Percentiles rank a stretch among this genome's conserved stretches.
These are phyloP conservation scores for Antechinus flavipes DNA, from an alignment of 2,113 vertebrate species.

Conservation along the genomic window DNA sequence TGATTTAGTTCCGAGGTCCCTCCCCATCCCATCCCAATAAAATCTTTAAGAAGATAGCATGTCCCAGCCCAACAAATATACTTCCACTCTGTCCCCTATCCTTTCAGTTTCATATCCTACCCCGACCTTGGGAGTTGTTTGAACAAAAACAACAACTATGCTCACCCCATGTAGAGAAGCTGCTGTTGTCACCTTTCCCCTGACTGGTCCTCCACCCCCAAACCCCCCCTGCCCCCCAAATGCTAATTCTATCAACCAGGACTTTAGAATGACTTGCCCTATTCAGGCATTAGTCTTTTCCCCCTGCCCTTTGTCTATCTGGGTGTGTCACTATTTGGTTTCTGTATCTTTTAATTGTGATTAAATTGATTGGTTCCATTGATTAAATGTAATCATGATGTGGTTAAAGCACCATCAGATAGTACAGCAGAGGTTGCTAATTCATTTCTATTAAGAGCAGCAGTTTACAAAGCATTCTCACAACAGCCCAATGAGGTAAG, in stretches of 20 bases:
- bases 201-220: not conserved
- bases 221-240: not conserved
- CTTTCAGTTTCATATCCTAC: not conserved
- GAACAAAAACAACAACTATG: not conserved
- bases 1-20: not conserved
- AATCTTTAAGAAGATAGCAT: not conserved
- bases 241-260: not conserved
- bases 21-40: not conserved
- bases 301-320: not conserved
- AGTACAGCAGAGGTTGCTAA: not conserved
- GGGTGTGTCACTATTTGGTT: not conserved
- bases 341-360: slow-evolving; percentile 25
- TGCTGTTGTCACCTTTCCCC: not conserved
- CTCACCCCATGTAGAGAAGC: too few species aligned
- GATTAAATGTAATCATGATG: not conserved
- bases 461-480: not conserved
- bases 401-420: not conserved
- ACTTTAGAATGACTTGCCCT: not conserved
- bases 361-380: not conserved
- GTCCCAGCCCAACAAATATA: not conserved
- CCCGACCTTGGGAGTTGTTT: not conserved
- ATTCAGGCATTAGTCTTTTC: not conserved
- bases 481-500: not conserved
- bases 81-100: not conserved
- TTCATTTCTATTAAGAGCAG: not conserved